Conservation (phyloP, 2,797 vertebrate species). For the Chrysocyon brachyurus region DNA sequence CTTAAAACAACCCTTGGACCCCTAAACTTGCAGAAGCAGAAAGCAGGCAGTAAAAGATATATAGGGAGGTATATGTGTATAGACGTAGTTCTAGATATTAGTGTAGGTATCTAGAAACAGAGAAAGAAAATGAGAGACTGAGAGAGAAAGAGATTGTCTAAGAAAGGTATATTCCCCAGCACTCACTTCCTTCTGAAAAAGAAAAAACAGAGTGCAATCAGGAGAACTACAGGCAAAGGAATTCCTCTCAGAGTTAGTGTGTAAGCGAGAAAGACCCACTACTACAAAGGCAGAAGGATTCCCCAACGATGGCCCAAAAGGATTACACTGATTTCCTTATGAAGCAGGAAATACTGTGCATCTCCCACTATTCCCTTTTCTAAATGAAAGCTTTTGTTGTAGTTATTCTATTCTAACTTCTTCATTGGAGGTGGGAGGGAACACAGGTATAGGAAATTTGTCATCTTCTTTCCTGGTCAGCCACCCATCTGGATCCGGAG, state of each 20-base stretch:
- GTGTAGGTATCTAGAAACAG: background rate
- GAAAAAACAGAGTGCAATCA: background rate
- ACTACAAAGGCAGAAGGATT: background rate
- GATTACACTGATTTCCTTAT: background rate
- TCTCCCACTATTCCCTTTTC: constrained; percentile 13
- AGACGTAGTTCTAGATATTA: background rate
- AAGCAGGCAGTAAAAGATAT: background rate
- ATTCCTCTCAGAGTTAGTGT: background rate
- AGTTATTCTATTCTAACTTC: background rate
- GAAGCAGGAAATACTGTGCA: background rate
- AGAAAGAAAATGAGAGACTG: background rate
- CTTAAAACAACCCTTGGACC: constrained; percentile 23
- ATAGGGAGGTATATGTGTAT: background rate
- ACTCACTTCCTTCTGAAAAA: background rate
- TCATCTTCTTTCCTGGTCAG: constrained; percentile 3
- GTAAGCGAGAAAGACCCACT: background rate
- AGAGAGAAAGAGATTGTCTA: background rate
- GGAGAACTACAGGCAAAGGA: background rate
- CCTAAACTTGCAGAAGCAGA: constrained; percentile 1
- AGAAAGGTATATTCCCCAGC: background rate
- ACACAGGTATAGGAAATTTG: background rate
- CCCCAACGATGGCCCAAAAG: background rate
- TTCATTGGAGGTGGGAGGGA: background rate
- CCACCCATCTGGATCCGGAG: background rate
- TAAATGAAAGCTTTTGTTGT: background rate